Conservation (phyloP, 2,888 invertebrate species). For the Perizoma flavofasciatum region DNA sequence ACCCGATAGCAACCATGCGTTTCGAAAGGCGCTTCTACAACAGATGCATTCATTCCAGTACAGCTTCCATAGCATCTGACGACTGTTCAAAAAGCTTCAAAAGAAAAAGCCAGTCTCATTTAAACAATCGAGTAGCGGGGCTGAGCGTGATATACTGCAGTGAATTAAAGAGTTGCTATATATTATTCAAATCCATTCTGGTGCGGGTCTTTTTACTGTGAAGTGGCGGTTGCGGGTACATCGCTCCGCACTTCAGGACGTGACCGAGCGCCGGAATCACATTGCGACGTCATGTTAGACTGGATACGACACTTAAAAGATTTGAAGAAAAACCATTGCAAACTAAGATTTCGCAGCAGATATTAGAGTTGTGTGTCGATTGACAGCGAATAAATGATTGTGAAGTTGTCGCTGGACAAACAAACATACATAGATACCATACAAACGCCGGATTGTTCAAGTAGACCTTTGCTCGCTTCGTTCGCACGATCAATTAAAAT, state of each 20-base stretch:
- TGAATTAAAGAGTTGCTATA: conserved; percentile 73
- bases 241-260: conserved; percentile 80
- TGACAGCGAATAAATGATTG: no score
- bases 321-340: conserved; percentile 25
- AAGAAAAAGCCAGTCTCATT: conserved; percentile 29
- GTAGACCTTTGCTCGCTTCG: no score
- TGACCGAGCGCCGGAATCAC: conserved; percentile 70
- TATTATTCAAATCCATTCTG: conserved; percentile 77
- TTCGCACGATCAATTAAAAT: no score
- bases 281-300: conserved; percentile 43
- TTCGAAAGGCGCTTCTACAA: conserved; percentile 11
- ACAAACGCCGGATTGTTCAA: no score
- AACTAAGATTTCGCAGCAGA: conserved; percentile 2
- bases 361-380: no score
- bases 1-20: conserved; percentile 27
- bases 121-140: conserved; percentile 36
- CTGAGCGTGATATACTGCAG: conserved; percentile 39
- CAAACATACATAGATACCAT: no score
- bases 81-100: conserved; percentile 20
- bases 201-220: conserved; percentile 73
- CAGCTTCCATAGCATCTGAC: conserved; percentile 2
- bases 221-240: conserved; percentile 78
- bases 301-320: conserved; percentile 57
- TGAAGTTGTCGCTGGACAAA: no score
- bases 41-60: conserved; percentile 1